A percentile compares a stretch with the other conserved stretches of the same genome.
phyloP scores from a whole-genome alignment of 2,113 vertebrate genomes.

The Phaethornis superciliosus region DNA sequence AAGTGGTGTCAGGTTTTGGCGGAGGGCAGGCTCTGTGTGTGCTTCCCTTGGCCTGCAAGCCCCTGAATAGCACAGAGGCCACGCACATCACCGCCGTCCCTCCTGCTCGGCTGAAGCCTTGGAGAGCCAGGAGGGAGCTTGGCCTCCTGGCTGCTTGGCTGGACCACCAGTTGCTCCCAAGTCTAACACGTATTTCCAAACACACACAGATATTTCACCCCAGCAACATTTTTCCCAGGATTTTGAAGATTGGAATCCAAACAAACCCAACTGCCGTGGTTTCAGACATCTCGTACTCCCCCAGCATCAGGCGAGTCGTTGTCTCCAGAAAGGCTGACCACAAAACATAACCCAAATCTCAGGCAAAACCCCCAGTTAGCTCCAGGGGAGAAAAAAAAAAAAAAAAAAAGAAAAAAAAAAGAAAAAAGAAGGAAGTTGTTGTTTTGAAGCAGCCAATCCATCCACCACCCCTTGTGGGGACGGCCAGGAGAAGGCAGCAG shows the following conservation, averaged over 20 bases:
- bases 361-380: constrained; percentile 9
- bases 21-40: neutral
- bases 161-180: neutral
- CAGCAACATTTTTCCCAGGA: constrained; percentile 14
- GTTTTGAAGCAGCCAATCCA: neutral
- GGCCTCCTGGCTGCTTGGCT: neutral
- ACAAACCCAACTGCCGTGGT: neutral
- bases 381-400: neutral
- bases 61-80: neutral
- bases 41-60: neutral
- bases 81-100: fast-evolving
- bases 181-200: neutral
- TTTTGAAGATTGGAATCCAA: constrained; percentile 42
- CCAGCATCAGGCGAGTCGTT: neutral
- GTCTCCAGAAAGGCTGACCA: constrained; percentile 68
- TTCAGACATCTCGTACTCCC: constrained; percentile 11
- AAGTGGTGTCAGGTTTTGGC: neutral
- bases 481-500: neutral
- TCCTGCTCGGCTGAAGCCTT: neutral
- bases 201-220: neutral
- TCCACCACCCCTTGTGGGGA: neutral
- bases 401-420: too few relatives aligned
- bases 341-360: constrained; percentile 51
- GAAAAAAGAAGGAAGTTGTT: constrained; percentile 38
- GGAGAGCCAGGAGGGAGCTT: neutral